Evolutionary conservation across 92 coral and sea anemone species (phyloP).

Genomic region (Scolanthus callimorphus): DNA sequence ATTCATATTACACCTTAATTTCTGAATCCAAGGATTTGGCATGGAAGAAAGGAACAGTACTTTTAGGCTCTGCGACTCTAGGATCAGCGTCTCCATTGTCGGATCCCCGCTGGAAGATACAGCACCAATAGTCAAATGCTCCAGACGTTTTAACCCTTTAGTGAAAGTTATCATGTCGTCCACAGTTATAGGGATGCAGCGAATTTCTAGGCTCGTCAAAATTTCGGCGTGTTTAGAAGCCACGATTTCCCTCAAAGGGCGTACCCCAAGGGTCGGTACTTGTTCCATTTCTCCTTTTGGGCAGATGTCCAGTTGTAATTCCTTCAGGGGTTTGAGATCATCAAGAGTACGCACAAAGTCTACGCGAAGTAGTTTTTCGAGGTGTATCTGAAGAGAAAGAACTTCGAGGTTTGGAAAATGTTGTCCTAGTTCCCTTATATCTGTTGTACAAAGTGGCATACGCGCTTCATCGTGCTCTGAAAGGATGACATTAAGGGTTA

Average conservation of each 20-base stretch:
- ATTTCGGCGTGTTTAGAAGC: constrained; percentile 50
- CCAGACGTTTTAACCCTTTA: constrained; percentile 39
- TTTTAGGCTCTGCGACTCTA: constrained; percentile 47
- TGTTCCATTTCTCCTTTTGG: constrained; percentile 55
- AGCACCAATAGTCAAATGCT: constrained; percentile 52
- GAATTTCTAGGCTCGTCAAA: constrained; percentile 60
- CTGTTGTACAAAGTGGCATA: too few relatives aligned
- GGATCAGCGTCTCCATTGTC: constrained; percentile 19
- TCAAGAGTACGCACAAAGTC: constrained; percentile 53
- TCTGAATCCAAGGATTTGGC: constrained; percentile 52
- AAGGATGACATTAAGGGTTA: too few relatives aligned
- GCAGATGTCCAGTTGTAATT: constrained; percentile 54
- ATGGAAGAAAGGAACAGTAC: constrained; percentile 63
- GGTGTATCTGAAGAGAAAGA: constrained; percentile 47
- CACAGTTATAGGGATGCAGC: constrained; percentile 49
- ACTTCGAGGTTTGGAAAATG: constrained; percentile 65
- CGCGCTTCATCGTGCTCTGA: constrained; percentile 1
- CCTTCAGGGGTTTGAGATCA: constrained; percentile 51
- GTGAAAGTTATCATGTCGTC: constrained; percentile 44
- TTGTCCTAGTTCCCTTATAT: constrained; percentile 44
- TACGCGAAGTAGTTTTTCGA: constrained; percentile 47
- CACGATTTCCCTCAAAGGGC: constrained; percentile 46
- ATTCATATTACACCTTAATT: constrained; percentile 49
- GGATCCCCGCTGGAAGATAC: constrained; percentile 12
- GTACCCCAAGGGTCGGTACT: constrained; percentile 4